Percentiles rank a stretch among this genome's conserved stretches.
Evolutionary conservation across 2,113 vertebrate genomes (phyloP).

Genomic region (Atherinomorus stipes): DNA sequence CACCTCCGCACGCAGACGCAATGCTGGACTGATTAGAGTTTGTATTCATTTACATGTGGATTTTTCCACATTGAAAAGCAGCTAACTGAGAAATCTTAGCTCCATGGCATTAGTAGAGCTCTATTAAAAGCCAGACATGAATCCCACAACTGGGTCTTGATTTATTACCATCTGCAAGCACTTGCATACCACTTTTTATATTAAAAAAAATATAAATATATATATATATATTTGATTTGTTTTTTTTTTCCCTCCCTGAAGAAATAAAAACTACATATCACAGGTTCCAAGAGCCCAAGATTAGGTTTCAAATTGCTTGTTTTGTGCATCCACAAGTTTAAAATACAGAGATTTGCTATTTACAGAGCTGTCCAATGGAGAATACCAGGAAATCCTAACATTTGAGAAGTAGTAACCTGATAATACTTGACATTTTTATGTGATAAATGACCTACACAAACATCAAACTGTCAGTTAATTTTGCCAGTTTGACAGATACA

Average conservation of each 20-base stretch:
- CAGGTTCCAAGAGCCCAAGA: not conserved
- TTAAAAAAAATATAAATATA: no score
- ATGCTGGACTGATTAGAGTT: not conserved
- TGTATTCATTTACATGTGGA: not conserved
- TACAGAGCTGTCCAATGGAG: not conserved
- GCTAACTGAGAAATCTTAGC: not conserved
- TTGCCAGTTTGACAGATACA: slow-evolving; percentile 3
- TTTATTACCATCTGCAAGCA: not conserved
- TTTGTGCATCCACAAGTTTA: not conserved
- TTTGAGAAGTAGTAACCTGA: not conserved
- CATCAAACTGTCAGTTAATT: slow-evolving; percentile 10
- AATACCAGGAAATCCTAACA: slow-evolving; percentile 12
- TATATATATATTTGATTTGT: no score
- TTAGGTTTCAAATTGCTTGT: not conserved
- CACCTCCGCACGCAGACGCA: not conserved
- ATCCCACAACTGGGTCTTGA: not conserved
- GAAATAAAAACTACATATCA: not conserved
- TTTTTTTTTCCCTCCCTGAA: not conserved
- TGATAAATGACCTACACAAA: slow-evolving; percentile 5
- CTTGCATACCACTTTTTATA: not conserved
- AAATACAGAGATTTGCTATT: not conserved
- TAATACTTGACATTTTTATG: not conserved
- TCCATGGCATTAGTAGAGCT: no score
- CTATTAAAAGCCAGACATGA: not conserved
- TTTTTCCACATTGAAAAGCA: not conserved